Percentiles rank a stretch among this genome's conserved stretches.
Conservation (phyloP, 2,113 vertebrate genomes). For the Brachypodius melanocephalos region DNA sequence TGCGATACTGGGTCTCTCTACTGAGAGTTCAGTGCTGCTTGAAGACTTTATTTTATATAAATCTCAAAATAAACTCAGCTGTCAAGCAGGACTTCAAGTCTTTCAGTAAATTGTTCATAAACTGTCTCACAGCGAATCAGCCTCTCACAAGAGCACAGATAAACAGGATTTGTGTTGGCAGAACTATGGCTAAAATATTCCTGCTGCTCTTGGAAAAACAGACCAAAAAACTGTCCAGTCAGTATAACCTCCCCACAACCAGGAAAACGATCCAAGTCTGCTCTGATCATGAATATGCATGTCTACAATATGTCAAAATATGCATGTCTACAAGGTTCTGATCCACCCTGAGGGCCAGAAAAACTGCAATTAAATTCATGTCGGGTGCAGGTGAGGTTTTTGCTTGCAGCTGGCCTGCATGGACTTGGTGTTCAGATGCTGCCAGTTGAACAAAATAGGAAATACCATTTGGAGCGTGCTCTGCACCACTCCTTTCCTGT, state of each 20-base stretch:
- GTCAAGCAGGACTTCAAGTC: neutral
- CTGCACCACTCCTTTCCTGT: constrained; percentile 76
- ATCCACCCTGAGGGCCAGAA: neutral
- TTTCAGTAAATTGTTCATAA: neutral
- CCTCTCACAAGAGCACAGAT: neutral
- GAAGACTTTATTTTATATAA: neutral
- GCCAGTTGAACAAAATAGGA: constrained; percentile 69
- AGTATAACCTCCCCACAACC: neutral
- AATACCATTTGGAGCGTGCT: constrained; percentile 64
- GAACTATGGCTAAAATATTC: constrained; percentile 25
- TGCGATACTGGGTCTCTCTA: neutral
- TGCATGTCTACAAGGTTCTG: neutral
- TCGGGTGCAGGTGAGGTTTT: neutral
- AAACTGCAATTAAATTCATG: neutral
- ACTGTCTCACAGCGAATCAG: neutral
- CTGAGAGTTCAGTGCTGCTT: neutral
- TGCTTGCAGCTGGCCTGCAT: neutral
- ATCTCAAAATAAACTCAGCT: neutral
- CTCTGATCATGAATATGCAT: neutral
- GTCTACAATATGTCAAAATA: neutral
- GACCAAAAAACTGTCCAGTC: neutral
- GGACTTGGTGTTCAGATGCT: neutral
- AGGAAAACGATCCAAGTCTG: neutral
- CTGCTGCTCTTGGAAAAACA: constrained; percentile 15
- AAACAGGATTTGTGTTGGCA: constrained; percentile 40